Base-by-base conservation (phyloP, 1,140 invertebrate species). In the Popillia japonica region DNA sequence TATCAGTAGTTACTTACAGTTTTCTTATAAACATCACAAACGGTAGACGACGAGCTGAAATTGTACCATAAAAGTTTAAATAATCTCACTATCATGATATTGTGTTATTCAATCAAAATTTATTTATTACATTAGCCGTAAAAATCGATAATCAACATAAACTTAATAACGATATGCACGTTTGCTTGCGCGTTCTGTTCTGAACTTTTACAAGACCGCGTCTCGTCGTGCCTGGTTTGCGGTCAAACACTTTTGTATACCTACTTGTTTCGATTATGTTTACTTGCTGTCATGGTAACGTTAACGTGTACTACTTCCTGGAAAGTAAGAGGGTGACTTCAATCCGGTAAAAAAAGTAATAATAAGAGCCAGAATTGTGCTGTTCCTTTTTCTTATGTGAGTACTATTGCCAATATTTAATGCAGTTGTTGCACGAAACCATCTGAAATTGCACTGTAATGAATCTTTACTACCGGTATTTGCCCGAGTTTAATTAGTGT, bases 241-340 rank as follows among this genome's bases (percentile, higher is more conserved):
- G 79, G 79, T 80, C 79, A 80, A 78, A 73, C 8, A 76, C 79
- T 78, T 80, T 80, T 78, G 79, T 34, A 34, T 79, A 79, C n/a
- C n/a, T n/a, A n/a, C 79, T 68, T 74, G 76, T 79, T 79, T 61
- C 64, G 20, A 78, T 81, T 81, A 14, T 55, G 79, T 80, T 79
- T 80, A 80, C 77, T 17, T 41, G 79, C 80, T 79, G 74, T 79
- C 76, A 80, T 81, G 78, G 78, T 64, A 72, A 81, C 79, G 61
- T 42, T 41, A 14, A 76, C 64, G 34, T 74, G 34, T 40, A 74
- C 72, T 27, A 74, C 14, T 40, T 74, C 6, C 34, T 34, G 27
- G 61, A 27, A 68, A 34, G 20, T 68, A 68, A 68, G 61, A 27
- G 61, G 27, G 61, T 68, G 61, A 34, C 61, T 34, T 23, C 61